Conservation (phyloP, 2,113 vertebrate genomes). For the Chionomys nivalis region DNA sequence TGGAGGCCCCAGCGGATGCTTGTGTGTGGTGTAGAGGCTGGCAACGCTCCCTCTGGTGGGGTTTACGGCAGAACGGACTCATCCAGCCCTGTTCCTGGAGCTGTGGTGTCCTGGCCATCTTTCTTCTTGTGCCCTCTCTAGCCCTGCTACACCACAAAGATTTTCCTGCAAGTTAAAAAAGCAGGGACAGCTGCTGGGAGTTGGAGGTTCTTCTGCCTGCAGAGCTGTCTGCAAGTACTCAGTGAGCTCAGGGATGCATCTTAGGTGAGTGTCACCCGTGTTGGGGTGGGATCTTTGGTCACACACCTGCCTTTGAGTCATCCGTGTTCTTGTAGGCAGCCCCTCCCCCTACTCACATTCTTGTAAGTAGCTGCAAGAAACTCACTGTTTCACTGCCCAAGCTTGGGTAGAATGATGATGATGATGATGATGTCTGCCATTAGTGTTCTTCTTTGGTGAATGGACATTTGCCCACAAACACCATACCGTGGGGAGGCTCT, state of each 20-base stretch:
- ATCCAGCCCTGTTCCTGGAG: not conserved
- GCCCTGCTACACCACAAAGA: constrained; percentile 77
- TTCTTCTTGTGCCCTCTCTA: constrained; percentile 77
- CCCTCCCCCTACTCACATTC: not conserved
- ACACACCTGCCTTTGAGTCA: not conserved
- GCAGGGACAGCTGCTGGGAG: not conserved
- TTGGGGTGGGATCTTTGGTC: not conserved
- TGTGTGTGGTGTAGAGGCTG: not conserved
- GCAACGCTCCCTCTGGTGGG: rapidly evolving
- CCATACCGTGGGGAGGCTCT: not conserved
- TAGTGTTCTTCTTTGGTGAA: not conserved
- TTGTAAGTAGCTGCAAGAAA: not conserved
- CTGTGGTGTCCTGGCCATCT: constrained; percentile 28
- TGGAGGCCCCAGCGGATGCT: not conserved
- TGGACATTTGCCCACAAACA: not conserved
- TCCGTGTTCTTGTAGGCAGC: too few species aligned
- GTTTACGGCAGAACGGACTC: not conserved
- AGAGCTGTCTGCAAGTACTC: not conserved
- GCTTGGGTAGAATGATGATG: not conserved
- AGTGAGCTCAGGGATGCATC: too few species aligned
- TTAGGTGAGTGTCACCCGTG: not conserved
- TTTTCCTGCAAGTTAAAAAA: not conserved
- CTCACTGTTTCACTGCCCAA: too few species aligned
- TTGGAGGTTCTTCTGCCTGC: not conserved
- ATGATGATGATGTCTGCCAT: too few species aligned